Conservation (phyloP, 2,113 vertebrate species). For the Nanorana parkeri region DNA sequence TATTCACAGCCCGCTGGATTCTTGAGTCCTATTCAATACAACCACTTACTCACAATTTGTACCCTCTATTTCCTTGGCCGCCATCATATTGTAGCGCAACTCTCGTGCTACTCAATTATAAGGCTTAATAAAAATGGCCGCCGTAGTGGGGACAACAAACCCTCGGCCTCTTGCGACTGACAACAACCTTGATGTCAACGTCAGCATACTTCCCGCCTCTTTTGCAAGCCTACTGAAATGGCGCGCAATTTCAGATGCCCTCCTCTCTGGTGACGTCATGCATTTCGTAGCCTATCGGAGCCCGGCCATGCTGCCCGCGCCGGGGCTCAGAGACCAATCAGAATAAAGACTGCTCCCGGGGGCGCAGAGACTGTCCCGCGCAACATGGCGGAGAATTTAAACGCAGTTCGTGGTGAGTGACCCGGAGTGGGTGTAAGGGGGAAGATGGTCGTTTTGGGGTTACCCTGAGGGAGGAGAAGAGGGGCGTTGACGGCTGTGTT, state of each 20-base stretch:
- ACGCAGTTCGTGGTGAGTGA: constrained; percentile 45
- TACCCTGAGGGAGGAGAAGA: not conserved
- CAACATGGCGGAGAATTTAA: constrained; percentile 41
- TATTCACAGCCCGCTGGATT: too few species aligned
- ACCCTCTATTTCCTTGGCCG: not conserved
- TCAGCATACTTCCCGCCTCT: not conserved
- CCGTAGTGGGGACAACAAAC: not conserved
- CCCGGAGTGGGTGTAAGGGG: not conserved
- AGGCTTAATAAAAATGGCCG: not conserved
- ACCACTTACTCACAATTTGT: too few species aligned
- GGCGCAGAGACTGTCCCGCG: constrained; percentile 53
- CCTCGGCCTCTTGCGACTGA: not conserved
- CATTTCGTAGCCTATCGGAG: not conserved
- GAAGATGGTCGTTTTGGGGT: not conserved
- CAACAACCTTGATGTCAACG: too few species aligned
- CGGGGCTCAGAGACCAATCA: constrained; percentile 18
- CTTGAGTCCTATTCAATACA: too few species aligned
- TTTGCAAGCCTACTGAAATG: not conserved
- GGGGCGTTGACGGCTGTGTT: not conserved
- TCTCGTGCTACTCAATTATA: fast-evolving
- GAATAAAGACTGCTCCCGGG: constrained; percentile 10
- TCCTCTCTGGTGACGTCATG: not conserved
- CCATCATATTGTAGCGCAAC: not conserved
- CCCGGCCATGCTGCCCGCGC: not conserved
- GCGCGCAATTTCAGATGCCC: not conserved